These are phyloP conservation scores for Drosophila lacteicornis DNA, from an alignment of 1,140 invertebrate species.

Conservation along the genomic window DNA sequence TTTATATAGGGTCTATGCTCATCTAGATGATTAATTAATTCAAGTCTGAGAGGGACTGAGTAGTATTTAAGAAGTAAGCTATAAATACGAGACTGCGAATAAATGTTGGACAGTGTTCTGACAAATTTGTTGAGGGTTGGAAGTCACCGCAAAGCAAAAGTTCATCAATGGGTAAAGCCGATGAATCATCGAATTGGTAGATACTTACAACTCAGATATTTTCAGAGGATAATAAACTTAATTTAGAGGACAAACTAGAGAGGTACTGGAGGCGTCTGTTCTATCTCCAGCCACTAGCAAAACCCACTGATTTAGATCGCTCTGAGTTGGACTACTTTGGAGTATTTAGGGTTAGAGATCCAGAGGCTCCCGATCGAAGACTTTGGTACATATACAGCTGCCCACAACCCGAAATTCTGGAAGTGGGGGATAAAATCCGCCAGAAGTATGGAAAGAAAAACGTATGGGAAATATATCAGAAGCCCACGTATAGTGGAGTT, in stretches of 20 bases:
- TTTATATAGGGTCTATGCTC: no score
- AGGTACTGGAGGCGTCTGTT: slow-evolving; percentile 48
- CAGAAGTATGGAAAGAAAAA: slow-evolving; percentile 66
- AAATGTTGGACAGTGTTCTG: slow-evolving; percentile 23
- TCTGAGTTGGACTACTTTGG: slow-evolving; percentile 54
- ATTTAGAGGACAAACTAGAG: slow-evolving; percentile 51
- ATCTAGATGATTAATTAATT: background rate
- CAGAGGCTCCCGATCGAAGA: slow-evolving; percentile 24
- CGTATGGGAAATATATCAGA: slow-evolving; percentile 50
- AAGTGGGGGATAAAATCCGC: slow-evolving; percentile 30
- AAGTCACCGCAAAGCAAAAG: background rate
- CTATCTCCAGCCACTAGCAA: slow-evolving; percentile 21
- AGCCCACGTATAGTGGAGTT: slow-evolving; percentile 37
- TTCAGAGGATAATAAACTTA: slow-evolving; percentile 13
- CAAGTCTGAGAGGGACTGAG: background rate
- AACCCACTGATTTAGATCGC: slow-evolving; percentile 17
- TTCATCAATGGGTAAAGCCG: slow-evolving; percentile 29
- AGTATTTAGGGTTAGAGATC: slow-evolving; percentile 41
- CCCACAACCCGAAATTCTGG: slow-evolving; percentile 17
- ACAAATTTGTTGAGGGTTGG: background rate
- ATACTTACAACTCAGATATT: background rate
- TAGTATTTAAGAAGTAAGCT: background rate
- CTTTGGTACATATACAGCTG: slow-evolving; percentile 56
- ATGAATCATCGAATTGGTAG: slow-evolving; percentile 21
- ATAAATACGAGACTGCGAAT: slow-evolving; percentile 16